Evolutionary conservation across 2,888 invertebrate genomes (phyloP), one percentile per base, ranked within the genome.

Genomic region (Acleris sparsana): DNA sequence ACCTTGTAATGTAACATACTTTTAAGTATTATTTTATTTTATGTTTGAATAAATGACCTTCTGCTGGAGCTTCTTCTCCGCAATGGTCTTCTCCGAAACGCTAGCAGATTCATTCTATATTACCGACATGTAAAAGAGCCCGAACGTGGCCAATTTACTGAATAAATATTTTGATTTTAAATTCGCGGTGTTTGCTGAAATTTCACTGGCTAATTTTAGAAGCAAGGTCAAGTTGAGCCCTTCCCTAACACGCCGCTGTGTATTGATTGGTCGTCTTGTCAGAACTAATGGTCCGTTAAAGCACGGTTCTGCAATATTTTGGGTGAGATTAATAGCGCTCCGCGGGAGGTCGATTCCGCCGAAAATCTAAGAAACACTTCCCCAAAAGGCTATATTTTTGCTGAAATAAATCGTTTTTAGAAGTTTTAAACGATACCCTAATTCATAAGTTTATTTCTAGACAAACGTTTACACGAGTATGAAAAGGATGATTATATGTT

Each of bases 241-340:
- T 5, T 29, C 17, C n/a, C 29, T 33, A 44, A 52, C 22, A 53
- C 48, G 48, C 25, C 6, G 18, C 17, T 2, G 53, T 48, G 16
- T 29, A 60, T 56, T 65, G 65, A 61, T 66, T 62, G 57, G 57
- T 52, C 61, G 16, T 22, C 61, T 66, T 65, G 61, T 61, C 66
- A 62, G 33, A 62, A 52, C 56, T 62, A 66, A 62, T 66, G 66
- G 61, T n/a, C 66, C 61, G 61, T 62, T 66, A 62, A 66, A 65
- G 65, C 60, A 62, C 56, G 66, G 46, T 46, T 48, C 56, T 66
- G 66, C 61, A 57, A 57, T 66, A 66, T 66, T 66, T 66, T 52
- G 56, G 51, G 17, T 9, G 22, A 62, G 66, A 66, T 66, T 66
- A 46, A 66, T 62, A 48, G 56, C 39, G 33, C 52, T 22, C 66